Conservation (phyloP, 2,888 invertebrate species). For the Apocheima hispidaria region DNA sequence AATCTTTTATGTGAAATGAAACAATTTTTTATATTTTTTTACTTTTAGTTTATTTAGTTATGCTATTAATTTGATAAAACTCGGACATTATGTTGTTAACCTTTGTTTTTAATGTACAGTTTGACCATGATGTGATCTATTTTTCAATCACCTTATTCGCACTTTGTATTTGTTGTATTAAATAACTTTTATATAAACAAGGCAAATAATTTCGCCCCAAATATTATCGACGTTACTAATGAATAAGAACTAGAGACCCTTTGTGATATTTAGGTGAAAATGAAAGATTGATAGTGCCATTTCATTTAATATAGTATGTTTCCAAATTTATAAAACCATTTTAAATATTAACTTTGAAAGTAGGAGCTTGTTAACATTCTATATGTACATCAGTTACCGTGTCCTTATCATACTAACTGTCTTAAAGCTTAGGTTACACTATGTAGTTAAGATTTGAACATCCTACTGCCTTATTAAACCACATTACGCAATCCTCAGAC, state of each 20-base stretch:
- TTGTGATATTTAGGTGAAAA: slow-evolving; percentile 74
- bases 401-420: no score
- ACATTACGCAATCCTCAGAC: not conserved
- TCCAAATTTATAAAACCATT: slow-evolving; percentile 26
- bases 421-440: not conserved
- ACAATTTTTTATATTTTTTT: no score
- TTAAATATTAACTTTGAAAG: slow-evolving; percentile 8
- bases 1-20: not conserved
- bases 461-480: slow-evolving; percentile 15
- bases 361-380: slow-evolving; percentile 18
- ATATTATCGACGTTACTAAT: slow-evolving; percentile 41
- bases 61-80: not conserved
- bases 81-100: not conserved
- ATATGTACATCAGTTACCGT: slow-evolving; percentile 11
- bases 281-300: slow-evolving; percentile 74
- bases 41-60: not conserved
- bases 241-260: slow-evolving; percentile 49
- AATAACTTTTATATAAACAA: slow-evolving; percentile 34
- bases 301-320: slow-evolving; percentile 49
- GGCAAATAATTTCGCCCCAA: slow-evolving; percentile 44
- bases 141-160: slow-evolving; percentile 24
- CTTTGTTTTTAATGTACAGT: not conserved
- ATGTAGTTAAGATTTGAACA: not conserved
- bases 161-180: slow-evolving; percentile 27
- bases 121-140: not conserved